Conservation (phyloP, 2,888 invertebrate species). For the Furcula furcula region DNA sequence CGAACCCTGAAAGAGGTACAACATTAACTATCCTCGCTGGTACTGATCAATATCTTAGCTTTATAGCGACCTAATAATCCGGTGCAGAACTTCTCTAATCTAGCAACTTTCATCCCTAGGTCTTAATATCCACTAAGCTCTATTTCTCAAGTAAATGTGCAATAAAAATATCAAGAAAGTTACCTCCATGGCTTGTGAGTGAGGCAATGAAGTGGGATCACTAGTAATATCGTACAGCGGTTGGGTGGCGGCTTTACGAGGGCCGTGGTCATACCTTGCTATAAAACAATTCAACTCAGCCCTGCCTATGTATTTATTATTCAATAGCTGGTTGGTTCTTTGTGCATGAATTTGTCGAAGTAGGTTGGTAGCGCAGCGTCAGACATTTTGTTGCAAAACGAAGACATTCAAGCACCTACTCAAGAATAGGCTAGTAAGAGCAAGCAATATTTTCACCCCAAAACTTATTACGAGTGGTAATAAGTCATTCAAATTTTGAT, state of each 20-base stretch:
- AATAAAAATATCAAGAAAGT: not conserved
- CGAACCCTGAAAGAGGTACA: too few species aligned
- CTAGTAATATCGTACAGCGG: not conserved
- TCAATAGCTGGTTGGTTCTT: too few species aligned
- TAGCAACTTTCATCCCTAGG: not conserved
- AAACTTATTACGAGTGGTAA: too few species aligned
- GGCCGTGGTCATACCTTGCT: not conserved
- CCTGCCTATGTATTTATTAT: not conserved
- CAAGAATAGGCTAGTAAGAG: too few species aligned
- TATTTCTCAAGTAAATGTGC: not conserved
- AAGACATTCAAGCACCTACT: too few species aligned
- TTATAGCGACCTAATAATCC: not conserved
- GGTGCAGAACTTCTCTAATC: not conserved
- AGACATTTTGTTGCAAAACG: too few species aligned
- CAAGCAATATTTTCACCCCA: too few species aligned
- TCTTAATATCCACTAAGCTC: not conserved
- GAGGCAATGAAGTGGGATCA: not conserved
- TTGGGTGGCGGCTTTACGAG: not conserved
- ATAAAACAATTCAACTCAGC: not conserved
- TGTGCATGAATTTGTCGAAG: too few species aligned
- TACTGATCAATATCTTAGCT: not conserved
- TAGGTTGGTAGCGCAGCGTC: too few species aligned
- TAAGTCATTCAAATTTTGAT: too few species aligned
- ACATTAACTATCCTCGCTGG: not conserved
- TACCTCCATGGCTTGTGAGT: not conserved